Evolutionary conservation across 2,888 invertebrate genomes (phyloP).

Genomic region (Noctua fimbriata): DNA sequence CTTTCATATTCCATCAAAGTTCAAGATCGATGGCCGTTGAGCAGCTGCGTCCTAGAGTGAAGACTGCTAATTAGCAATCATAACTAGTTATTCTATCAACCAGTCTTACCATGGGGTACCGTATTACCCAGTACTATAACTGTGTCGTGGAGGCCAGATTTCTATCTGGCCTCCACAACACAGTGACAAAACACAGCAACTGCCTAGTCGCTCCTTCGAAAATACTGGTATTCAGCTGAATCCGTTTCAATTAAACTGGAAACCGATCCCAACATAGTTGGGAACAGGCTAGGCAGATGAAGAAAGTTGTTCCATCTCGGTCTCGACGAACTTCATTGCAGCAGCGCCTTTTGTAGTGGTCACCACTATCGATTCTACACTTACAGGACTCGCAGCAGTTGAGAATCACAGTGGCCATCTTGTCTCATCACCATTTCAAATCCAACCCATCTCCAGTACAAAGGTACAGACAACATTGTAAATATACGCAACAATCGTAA

Average conservation of each 20-base stretch:
- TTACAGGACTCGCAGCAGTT: background rate
- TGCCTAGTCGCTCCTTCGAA: background rate
- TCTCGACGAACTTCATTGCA: background rate
- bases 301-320: background rate
- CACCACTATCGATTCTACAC: background rate
- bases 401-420: too few species aligned
- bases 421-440: slow-evolving; percentile 37
- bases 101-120: background rate
- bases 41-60: background rate
- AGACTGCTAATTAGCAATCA: background rate
- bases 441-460: slow-evolving; percentile 5
- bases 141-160: background rate
- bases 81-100: background rate
- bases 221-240: too few species aligned
- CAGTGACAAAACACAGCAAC: too few species aligned
- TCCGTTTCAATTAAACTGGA: too few species aligned
- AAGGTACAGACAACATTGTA: slow-evolving; percentile 51
- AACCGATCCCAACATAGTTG: too few species aligned
- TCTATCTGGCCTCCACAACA: too few species aligned
- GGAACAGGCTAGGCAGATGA: background rate
- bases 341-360: background rate
- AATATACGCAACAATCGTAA: slow-evolving; percentile 45
- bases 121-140: background rate
- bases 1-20: too few species aligned
- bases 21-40: background rate